These are phyloP conservation scores for Enteromius paludinosus DNA, from an alignment of 2,797 vertebrate species.

Conservation along the genomic window DNA sequence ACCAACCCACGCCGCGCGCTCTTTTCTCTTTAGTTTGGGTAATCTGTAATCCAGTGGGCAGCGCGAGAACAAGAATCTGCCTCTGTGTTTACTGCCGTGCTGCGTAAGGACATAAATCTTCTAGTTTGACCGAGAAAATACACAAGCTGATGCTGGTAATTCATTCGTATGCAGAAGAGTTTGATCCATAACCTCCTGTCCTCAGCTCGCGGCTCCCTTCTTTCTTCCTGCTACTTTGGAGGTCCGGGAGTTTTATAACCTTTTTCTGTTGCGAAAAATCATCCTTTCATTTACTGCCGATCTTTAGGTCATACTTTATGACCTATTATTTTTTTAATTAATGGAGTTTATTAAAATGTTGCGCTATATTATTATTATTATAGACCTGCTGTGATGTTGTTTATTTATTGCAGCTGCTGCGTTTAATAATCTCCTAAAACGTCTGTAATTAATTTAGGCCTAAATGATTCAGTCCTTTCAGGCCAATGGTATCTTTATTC, in stretches of 20 bases:
- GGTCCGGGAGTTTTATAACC: background rate
- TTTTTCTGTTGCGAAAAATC: background rate
- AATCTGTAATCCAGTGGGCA: constrained; percentile 62
- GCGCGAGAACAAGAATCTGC: constrained; percentile 55
- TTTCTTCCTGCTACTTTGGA: background rate
- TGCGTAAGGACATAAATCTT: constrained; percentile 90
- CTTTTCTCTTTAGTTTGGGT: constrained; percentile 77
- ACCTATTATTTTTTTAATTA: background rate
- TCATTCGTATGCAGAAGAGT: constrained; percentile 38
- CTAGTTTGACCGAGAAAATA: constrained; percentile 84
- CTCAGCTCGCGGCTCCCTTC: background rate
- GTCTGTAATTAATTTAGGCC: background rate
- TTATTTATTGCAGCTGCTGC: background rate
- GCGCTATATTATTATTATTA: background rate
- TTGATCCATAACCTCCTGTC: constrained; percentile 7
- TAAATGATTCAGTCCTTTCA: background rate
- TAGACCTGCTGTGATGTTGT: background rate
- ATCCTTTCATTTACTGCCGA: background rate
- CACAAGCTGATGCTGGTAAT: constrained; percentile 62
- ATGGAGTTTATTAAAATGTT: constrained; percentile 10
- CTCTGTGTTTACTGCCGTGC: constrained; percentile 87
- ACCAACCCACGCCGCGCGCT: constrained; percentile 86
- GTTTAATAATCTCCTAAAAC: background rate
- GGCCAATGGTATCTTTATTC: background rate
- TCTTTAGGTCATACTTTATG: background rate